phyloP scores from a whole-genome alignment of 1,140 invertebrate genomes.

The Drosophila truncata region DNA sequence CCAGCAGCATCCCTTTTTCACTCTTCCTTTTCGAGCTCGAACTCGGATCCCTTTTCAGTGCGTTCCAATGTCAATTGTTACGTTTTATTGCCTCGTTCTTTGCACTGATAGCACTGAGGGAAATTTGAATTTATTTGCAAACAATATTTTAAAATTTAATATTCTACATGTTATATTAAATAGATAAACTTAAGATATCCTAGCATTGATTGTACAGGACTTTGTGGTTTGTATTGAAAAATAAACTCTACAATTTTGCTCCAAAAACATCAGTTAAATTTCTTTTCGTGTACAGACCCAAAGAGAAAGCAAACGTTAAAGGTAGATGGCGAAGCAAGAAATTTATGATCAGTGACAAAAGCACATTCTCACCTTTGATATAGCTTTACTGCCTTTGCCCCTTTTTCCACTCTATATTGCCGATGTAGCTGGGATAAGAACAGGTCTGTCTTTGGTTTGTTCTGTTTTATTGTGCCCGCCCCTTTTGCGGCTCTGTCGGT shows the following conservation, averaged over 20 bases:
- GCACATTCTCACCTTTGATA: slow-evolving; percentile 81
- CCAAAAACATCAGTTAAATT: not conserved
- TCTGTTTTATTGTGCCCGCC: slow-evolving; percentile 69
- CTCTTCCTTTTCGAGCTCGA: slow-evolving; percentile 10
- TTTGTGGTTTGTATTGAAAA: not conserved
- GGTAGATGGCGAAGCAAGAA: slow-evolving; percentile 58
- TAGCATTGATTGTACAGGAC: not conserved
- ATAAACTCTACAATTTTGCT: no score
- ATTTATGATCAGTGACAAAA: slow-evolving; percentile 83
- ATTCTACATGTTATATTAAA: not conserved
- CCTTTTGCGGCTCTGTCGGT: slow-evolving; percentile 65
- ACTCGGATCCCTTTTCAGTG: slow-evolving; percentile 33
- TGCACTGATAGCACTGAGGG: slow-evolving; percentile 25
- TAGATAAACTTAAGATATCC: no score
- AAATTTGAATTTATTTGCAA: not conserved
- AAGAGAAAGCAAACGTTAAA: slow-evolving; percentile 22
- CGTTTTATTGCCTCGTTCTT: slow-evolving; percentile 72
- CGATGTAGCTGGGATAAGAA: slow-evolving; percentile 36
- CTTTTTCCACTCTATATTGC: slow-evolving; percentile 37
- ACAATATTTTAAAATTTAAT: not conserved
- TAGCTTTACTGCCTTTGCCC: slow-evolving; percentile 62
- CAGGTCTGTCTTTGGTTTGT: slow-evolving; percentile 37
- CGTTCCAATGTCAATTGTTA: slow-evolving; percentile 67
- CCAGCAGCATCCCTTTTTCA: slow-evolving; percentile 21
- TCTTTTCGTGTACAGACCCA: not conserved